Evolutionary conservation across 1,140 invertebrate species (phyloP), one percentile per base, ranked within the genome.

Genomic region (Platyscapa corneri): DNA sequence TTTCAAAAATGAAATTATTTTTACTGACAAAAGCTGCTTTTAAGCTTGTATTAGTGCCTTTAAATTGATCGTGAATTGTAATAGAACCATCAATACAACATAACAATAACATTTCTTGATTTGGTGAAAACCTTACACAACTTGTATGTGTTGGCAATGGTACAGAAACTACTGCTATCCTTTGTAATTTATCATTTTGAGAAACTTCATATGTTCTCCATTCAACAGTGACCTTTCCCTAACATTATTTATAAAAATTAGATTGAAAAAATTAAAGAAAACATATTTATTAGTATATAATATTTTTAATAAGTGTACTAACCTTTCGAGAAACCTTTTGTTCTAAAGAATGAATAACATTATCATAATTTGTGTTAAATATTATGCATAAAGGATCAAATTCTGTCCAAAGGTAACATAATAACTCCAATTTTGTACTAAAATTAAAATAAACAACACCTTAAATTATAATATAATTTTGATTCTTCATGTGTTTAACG

Each of bases 11-110:
- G 70, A 27, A 53, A 70, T 85, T 67, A 80, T 34, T 86, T 32
- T 42, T 88, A 93, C 94, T 94, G 93, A 96, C 95, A 93, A 97
- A 95, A 82, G 94, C 93, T 81, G 95, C 94, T 93, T 96, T 95
- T 64, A 95, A 94, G 72, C 94, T 94, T 87, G 94, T 95, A 10
- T 95, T 96, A 2, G 94, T 94, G 77, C 95, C 95, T 89, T 94
- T 94, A 20, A 93, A 94, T 79, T 95, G 93, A 93, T 96, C 95
- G 84, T 96, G 94, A n/a, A 96, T 90, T n/a, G 96, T 96, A 83
- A 97, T 91, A 42, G 96, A 95, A 23, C 95, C 95, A 94, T 97
- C 96, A 83, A 96, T 96, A 90, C 96, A 97, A 64, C 96, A 96
- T 65, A 97, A 90, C 37, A 97, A 91, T 34, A 97, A 91, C 90